Evolutionary conservation across 2,888 invertebrate genomes (phyloP).

Genomic region (Acanthopleura granulata): DNA sequence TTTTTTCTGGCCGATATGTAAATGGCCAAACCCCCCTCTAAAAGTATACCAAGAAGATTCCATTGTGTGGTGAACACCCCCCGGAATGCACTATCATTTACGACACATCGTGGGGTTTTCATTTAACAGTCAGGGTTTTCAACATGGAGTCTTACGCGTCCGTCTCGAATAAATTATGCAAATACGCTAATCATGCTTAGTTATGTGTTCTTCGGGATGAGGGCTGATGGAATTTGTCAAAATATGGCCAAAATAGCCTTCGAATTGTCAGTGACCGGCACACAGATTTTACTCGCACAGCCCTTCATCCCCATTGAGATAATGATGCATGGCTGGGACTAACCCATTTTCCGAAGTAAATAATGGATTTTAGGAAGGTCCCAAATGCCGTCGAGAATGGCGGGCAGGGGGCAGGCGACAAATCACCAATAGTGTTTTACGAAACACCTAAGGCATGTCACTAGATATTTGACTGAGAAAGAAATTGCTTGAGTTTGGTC

Average conservation of each 20-base stretch:
- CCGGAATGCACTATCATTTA: not conserved
- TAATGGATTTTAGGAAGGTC: slow-evolving; percentile 19
- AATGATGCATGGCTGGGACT: slow-evolving; percentile 11
- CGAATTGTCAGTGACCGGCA: too few relatives aligned
- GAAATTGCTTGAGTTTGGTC: too few relatives aligned
- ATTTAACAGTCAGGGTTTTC: not conserved
- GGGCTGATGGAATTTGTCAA: too few relatives aligned
- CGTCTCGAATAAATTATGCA: slow-evolving; percentile 13
- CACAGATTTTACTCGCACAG: not conserved
- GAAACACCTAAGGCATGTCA: too few relatives aligned
- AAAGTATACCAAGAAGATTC: slow-evolving; percentile 1
- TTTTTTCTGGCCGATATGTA: too few relatives aligned
- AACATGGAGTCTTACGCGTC: not conserved
- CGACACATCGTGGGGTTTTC: not conserved
- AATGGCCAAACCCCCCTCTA: too few relatives aligned
- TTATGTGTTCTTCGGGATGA: too few relatives aligned
- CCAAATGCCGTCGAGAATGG: slow-evolving; percentile 14
- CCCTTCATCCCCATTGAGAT: slow-evolving; percentile 2
- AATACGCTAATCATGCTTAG: not conserved
- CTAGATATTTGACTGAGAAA: too few relatives aligned
- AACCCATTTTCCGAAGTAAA: slow-evolving; percentile 11
- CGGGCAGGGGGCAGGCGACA: not conserved
- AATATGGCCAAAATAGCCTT: too few relatives aligned
- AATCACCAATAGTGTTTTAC: too few relatives aligned
- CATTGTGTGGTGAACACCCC: not conserved